Evolutionary conservation across 1,140 invertebrate species (phyloP).

Genomic region (Thaumetopoea pityocampa): DNA sequence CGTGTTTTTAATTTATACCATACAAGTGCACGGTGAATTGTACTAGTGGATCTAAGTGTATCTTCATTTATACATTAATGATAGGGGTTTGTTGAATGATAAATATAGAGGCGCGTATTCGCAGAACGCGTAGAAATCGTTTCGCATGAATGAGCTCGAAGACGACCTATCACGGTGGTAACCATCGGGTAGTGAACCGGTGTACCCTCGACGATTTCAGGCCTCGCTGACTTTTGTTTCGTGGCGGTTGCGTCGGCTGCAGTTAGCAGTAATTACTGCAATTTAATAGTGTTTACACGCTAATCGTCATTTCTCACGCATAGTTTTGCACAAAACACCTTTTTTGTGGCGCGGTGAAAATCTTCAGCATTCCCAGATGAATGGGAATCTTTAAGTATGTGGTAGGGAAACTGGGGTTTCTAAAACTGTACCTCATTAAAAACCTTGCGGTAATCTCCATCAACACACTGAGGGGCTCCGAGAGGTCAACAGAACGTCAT

Average conservation of each 20-base stretch:
- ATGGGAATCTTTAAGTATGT: too few relatives aligned
- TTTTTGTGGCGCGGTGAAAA: too few relatives aligned
- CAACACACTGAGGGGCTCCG: too few relatives aligned
- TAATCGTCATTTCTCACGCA: too few relatives aligned
- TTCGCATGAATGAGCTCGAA: constrained; percentile 33
- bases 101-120: constrained; percentile 12
- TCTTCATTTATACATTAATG: constrained; percentile 22
- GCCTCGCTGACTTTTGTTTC: constrained; percentile 38
- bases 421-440: too few relatives aligned
- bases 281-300: too few relatives aligned
- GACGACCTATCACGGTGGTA: constrained; percentile 34
- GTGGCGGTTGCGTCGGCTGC: constrained; percentile 38
- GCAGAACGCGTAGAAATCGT: constrained; percentile 48
- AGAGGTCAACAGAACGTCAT: too few relatives aligned
- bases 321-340: too few relatives aligned
- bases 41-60: constrained; percentile 13
- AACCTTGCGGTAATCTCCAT: too few relatives aligned
- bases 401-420: too few relatives aligned
- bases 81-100: constrained; percentile 6
- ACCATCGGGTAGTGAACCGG: constrained; percentile 27
- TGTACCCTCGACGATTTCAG: constrained; percentile 45
- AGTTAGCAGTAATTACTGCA: constrained; percentile 8
- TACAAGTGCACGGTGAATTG: constrained; percentile 17
- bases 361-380: too few relatives aligned
- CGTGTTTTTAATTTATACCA: constrained; percentile 9